Percentiles rank a stretch among this genome's conserved stretches.
Evolutionary conservation across 2,113 vertebrate species (phyloP).

Genomic region (Vombatus ursinus): DNA sequence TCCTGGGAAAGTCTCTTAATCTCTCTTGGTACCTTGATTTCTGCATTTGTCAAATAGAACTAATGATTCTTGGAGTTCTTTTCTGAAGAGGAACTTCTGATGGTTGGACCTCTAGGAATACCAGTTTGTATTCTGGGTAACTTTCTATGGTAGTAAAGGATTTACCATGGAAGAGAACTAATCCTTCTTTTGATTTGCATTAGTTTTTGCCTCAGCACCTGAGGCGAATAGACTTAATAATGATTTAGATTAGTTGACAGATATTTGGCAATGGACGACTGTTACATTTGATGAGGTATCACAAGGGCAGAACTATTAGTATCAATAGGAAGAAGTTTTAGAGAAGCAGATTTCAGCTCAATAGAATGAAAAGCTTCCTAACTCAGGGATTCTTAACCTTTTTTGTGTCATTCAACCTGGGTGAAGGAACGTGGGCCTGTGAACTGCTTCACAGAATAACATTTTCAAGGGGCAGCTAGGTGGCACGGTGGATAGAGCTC

Average conservation of each 20-base stretch:
- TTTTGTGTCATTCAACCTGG: not conserved
- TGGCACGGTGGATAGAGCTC: no score
- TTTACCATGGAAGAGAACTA: not conserved
- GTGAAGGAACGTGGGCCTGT: not conserved
- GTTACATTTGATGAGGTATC: not conserved
- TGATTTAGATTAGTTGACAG: constrained; percentile 26
- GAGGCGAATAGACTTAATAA: constrained; percentile 25
- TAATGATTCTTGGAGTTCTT: constrained; percentile 13
- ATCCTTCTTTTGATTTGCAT: not conserved
- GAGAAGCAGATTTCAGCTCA: not conserved
- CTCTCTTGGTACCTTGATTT: constrained; percentile 7
- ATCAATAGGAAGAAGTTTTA: not conserved
- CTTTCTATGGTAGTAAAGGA: not conserved
- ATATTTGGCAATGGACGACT: not conserved
- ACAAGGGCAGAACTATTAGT: not conserved
- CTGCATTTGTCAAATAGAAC: constrained; percentile 40
- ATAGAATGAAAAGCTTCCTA: not conserved
- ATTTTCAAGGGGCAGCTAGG: not conserved
- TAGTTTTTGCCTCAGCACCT: constrained; percentile 24
- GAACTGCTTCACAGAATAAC: not conserved
- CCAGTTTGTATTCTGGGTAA: not conserved
- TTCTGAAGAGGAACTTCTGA: constrained; percentile 28
- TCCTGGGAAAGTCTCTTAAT: constrained; percentile 35
- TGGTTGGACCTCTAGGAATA: constrained; percentile 5
- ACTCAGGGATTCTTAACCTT: not conserved